Percentiles rank a stretch among this genome's conserved stretches.
Evolutionary conservation across 2,888 invertebrate genomes (phyloP).

Genomic region (Anticlea derivata): DNA sequence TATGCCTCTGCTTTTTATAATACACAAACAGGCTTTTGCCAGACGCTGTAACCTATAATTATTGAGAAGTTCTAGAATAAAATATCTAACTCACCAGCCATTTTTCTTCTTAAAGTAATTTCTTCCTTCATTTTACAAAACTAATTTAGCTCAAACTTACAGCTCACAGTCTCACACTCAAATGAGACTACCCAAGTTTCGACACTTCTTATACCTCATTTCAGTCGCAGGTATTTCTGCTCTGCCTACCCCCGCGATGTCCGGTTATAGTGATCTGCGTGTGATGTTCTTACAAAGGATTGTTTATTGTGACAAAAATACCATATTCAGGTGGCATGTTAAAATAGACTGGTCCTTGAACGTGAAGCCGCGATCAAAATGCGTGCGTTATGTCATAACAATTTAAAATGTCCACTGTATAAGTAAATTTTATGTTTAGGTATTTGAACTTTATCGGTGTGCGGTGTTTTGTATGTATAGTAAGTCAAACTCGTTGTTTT

Average conservation of each 20-base stretch:
- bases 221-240: constrained; percentile 10
- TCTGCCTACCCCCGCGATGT: constrained; percentile 16
- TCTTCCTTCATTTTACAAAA: background rate
- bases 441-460: no score
- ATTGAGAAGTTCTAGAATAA: no score
- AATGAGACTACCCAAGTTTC: constrained; percentile 3
- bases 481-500: no score
- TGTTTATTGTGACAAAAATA: constrained; percentile 14
- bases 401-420: no score
- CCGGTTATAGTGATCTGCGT: constrained; percentile 4
- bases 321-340: constrained; percentile 11
- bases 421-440: no score
- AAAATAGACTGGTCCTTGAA: constrained; percentile 6
- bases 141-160: background rate
- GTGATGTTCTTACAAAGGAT: constrained; percentile 16
- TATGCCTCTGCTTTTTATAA: no score
- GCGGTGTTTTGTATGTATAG: no score
- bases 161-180: background rate
- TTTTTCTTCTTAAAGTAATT: background rate
- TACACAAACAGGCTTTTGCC: no score
- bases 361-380: no score
- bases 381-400: no score
- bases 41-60: no score
- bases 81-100: background rate
- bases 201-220: constrained; percentile 25